Conservation (phyloP, 1,140 invertebrate species). For the Bombus soroeensis region DNA sequence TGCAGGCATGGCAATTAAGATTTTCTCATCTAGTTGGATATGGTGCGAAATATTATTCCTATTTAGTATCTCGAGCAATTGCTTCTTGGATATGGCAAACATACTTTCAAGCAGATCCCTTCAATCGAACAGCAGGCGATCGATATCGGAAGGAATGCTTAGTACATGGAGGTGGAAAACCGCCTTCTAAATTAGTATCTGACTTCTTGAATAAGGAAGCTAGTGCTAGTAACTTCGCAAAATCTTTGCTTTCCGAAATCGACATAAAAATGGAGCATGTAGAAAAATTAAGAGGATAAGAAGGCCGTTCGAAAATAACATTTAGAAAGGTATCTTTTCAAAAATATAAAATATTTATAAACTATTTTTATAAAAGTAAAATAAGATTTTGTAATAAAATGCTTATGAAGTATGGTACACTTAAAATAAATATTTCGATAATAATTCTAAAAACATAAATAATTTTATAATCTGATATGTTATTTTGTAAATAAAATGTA, state of each 20-base stretch:
- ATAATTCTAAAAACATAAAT: conserved; percentile 22
- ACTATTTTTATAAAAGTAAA: background rate
- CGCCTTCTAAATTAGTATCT: conserved; percentile 88
- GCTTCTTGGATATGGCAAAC: conserved; percentile 97
- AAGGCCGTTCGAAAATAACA: background rate
- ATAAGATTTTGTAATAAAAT: background rate
- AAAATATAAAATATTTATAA: conserved; percentile 1
- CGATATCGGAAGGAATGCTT: conserved; percentile 90
- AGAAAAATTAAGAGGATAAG: conserved; percentile 53
- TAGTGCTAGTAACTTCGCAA: conserved; percentile 84
- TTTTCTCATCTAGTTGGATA: conserved; percentile 99
- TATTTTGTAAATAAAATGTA: conserved; percentile 45
- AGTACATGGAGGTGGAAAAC: conserved; percentile 94
- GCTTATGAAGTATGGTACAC: background rate
- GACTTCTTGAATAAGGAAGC: conserved; percentile 89
- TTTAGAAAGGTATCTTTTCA: background rate
- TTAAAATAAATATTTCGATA: background rate
- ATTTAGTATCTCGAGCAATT: conserved; percentile 96
- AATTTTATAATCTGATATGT: conserved; percentile 14
- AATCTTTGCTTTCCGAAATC: conserved; percentile 85
- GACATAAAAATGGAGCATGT: conserved; percentile 82
- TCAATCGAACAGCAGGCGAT: conserved; percentile 90
- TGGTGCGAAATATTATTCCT: conserved; percentile 99
- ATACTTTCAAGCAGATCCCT: conserved; percentile 93
- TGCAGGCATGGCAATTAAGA: conserved; percentile 95